Evolutionary conservation across 2,113 vertebrate genomes (phyloP).

Genomic region (Albula goreensis): DNA sequence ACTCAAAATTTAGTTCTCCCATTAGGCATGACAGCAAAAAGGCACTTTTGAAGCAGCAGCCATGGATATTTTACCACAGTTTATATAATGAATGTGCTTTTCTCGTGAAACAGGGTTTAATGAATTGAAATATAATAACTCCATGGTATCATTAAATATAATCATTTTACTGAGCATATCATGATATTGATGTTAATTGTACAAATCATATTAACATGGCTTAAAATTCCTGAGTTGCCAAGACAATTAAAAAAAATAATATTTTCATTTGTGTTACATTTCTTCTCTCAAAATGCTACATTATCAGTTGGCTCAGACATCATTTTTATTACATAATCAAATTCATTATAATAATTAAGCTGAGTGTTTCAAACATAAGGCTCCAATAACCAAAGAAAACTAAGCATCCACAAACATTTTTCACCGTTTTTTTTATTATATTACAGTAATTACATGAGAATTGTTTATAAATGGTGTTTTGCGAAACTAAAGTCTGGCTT

Average conservation of each 20-base stretch:
- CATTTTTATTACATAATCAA: neutral
- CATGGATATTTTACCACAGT: neutral
- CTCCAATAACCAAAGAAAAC: no score
- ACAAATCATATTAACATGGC: neutral
- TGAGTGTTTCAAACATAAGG: no score
- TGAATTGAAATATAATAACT: neutral
- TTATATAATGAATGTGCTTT: neutral
- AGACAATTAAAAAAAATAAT: neutral
- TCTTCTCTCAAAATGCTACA: neutral
- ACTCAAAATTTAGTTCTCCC: neutral
- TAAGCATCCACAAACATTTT: no score
- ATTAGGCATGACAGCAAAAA: neutral
- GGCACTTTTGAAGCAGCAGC: neutral
- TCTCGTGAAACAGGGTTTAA: neutral
- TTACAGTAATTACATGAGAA: no score
- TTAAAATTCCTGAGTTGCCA: neutral
- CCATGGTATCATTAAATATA: neutral
- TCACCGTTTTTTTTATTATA: no score
- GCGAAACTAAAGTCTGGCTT: no score
- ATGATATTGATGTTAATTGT: neutral
- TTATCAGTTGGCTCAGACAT: neutral
- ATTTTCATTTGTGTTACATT: neutral
- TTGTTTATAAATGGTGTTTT: no score
- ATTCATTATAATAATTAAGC: neutral
- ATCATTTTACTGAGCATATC: neutral